Conservation (phyloP, 1,140 invertebrate genomes). For the Hestina assimilis region DNA sequence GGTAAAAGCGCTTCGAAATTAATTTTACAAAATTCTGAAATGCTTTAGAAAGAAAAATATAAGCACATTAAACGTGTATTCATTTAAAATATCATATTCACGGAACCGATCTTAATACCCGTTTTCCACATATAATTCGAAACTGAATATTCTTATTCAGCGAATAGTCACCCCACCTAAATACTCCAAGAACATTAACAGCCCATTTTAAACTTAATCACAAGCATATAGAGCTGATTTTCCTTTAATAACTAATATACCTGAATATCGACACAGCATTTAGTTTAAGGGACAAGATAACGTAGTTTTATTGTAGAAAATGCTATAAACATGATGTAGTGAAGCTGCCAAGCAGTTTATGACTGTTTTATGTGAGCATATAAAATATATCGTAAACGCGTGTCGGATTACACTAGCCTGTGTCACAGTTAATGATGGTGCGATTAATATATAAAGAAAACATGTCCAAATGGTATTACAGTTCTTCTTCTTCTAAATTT, state of each 20-base stretch:
- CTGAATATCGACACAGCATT: slow-evolving; percentile 12
- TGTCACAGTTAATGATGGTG: background rate
- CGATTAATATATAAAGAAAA: background rate
- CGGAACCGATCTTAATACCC: background rate
- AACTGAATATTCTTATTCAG: background rate
- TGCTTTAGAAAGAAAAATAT: too few species aligned
- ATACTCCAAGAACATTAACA: background rate
- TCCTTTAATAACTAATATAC: background rate
- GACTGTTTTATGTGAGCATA: slow-evolving; percentile 30
- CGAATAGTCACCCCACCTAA: background rate
- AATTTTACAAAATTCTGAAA: too few species aligned
- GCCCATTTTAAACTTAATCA: background rate
- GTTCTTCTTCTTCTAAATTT: too few species aligned
- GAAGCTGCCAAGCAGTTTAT: slow-evolving; percentile 28
- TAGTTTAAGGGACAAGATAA: slow-evolving; percentile 18
- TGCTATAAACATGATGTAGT: slow-evolving; percentile 32
- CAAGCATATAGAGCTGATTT: slow-evolving; percentile 1
- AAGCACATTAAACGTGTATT: too few species aligned
- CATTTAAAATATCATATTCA: too few species aligned
- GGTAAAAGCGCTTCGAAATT: too few species aligned
- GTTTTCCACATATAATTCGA: background rate
- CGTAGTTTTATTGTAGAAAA: slow-evolving; percentile 20
- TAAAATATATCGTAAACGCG: slow-evolving; percentile 34
- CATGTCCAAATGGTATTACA: too few species aligned
- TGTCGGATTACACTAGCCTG: slow-evolving; percentile 6